A percentile compares a stretch with the other conserved stretches of the same genome.
Conservation (phyloP, 2,888 invertebrate species). For the Lasiommata megera region DNA sequence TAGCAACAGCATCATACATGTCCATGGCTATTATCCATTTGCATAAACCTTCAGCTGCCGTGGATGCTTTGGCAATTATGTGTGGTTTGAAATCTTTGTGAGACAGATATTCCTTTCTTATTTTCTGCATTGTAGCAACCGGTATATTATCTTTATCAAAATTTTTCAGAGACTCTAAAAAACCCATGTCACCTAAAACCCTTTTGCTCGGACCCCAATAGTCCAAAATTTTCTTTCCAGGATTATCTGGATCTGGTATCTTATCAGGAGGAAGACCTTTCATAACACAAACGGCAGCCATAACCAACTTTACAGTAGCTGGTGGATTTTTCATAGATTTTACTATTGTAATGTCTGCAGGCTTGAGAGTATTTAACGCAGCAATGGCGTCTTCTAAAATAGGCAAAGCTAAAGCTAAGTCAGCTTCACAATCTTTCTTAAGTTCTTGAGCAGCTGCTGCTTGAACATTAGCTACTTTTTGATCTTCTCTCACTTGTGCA, state of each 20-base stretch:
- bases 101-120: conserved; percentile 87
- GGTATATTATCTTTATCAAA: conserved; percentile 94
- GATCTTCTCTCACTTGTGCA: conserved; percentile 90
- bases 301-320: conserved; percentile 89
- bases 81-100: conserved; percentile 90
- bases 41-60: conserved; percentile 96
- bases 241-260: conserved; percentile 86
- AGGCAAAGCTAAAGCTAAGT: conserved; percentile 93
- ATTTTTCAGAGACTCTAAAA: conserved; percentile 86
- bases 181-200: conserved; percentile 90
- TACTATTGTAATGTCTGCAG: conserved; percentile 91
- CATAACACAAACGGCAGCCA: conserved; percentile 96
- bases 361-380: conserved; percentile 92
- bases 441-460: conserved; percentile 91
- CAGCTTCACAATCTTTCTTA: conserved; percentile 95
- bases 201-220: conserved; percentile 94
- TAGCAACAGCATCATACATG: conserved; percentile 91
- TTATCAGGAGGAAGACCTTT: conserved; percentile 89
- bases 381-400: conserved; percentile 88
- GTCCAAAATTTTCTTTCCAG: conserved; percentile 86
- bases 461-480: conserved; percentile 92
- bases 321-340: conserved; percentile 96
- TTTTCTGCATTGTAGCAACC: conserved; percentile 85
- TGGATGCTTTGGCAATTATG: conserved; percentile 92
- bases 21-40: conserved; percentile 96